Percentiles rank a stretch among this genome's conserved stretches.
Conservation (phyloP, 2,797 vertebrate species). For the Esox masquinongy region DNA sequence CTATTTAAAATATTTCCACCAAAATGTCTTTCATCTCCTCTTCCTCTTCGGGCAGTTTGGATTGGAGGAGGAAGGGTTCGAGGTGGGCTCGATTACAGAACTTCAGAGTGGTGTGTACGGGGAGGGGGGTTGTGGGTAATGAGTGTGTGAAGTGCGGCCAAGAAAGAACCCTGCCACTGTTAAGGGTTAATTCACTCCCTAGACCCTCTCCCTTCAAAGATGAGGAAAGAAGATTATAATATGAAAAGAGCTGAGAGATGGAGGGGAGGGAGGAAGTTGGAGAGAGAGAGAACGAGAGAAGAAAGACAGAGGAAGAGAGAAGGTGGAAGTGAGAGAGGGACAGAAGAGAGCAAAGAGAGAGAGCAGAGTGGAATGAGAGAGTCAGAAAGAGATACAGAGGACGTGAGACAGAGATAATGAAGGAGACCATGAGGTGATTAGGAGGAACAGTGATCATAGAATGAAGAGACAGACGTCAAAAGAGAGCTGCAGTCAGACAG, state of each 20-base stretch:
- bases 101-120: background rate
- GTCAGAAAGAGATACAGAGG: background rate
- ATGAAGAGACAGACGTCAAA: background rate
- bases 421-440: background rate
- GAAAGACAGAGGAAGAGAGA: background rate
- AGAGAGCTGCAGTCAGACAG: too few species aligned
- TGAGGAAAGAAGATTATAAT: background rate
- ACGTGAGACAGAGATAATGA: background rate
- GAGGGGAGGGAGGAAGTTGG: background rate
- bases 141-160: background rate
- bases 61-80: background rate
- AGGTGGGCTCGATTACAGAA: background rate
- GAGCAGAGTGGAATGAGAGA: background rate
- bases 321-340: background rate
- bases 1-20: background rate
- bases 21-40: background rate
- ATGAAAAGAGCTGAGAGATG: background rate
- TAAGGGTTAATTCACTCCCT: background rate
- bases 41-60: constrained; percentile 1
- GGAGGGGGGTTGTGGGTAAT: background rate
- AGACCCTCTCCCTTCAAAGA: background rate
- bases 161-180: background rate
- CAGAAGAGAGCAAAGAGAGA: background rate
- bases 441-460: background rate
- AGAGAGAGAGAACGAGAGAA: background rate